phyloP scores from a whole-genome alignment of 2,888 invertebrate species.

The Tenthredo scrophulariae region DNA sequence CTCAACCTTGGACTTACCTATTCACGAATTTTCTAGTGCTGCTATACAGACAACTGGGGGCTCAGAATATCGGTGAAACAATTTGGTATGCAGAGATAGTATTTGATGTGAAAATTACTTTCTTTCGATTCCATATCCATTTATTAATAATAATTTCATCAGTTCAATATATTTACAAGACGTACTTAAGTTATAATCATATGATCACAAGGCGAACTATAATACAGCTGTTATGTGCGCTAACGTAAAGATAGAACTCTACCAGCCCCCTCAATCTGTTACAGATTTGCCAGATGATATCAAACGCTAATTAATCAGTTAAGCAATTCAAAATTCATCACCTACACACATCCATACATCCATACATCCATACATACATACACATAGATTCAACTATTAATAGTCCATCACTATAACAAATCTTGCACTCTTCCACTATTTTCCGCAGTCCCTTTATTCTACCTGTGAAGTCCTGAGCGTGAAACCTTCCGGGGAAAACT shows the following conservation, averaged over 20 bases:
- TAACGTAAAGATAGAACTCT: not conserved
- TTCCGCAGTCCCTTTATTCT: not conserved
- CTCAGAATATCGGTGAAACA: slow-evolving; percentile 13
- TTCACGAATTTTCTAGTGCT: slow-evolving; percentile 8
- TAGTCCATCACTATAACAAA: not conserved
- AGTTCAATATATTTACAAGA: slow-evolving; percentile 18
- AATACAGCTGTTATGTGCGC: not conserved
- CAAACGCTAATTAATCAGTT: not conserved
- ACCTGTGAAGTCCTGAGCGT: not conserved
- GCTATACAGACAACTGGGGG: not conserved
- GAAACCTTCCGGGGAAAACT: slow-evolving; percentile 3
- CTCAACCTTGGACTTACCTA: not conserved
- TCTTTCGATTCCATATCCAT: not conserved
- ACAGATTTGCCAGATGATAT: not conserved
- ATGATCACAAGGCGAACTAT: not conserved
- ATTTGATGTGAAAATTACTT: not conserved
- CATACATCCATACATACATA: not conserved
- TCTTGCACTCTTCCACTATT: not conserved
- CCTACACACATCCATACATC: not conserved
- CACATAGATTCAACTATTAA: not conserved
- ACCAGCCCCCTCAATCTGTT: not conserved
- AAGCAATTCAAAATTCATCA: not conserved
- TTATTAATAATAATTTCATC: slow-evolving; percentile 15
- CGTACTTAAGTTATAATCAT: not conserved
- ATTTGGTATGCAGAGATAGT: not conserved